Evolutionary conservation across 2,888 invertebrate genomes (phyloP).

Genomic region (Eupithecia subfuscata): DNA sequence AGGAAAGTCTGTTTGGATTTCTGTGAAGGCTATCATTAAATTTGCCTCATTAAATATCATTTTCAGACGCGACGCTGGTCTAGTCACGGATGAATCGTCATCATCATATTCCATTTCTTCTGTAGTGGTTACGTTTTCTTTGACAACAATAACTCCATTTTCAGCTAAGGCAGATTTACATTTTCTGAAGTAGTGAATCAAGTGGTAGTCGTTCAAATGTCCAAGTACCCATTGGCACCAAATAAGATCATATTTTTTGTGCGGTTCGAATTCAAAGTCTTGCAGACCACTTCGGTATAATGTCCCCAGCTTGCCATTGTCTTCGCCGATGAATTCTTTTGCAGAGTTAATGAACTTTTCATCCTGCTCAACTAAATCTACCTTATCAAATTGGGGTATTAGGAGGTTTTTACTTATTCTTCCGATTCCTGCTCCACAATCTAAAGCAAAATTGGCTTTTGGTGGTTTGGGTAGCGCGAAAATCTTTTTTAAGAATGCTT

Average conservation of each 20-base stretch:
- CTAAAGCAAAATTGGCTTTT: constrained; percentile 88
- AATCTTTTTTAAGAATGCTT: constrained; percentile 86
- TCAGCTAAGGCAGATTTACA: constrained; percentile 78
- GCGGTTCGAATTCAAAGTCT: constrained; percentile 92
- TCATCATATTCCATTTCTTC: constrained; percentile 88
- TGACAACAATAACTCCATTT: constrained; percentile 67
- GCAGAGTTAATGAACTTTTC: constrained; percentile 91
- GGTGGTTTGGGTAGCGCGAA: constrained; percentile 77
- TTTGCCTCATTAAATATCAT: constrained; percentile 88
- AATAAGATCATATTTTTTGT: constrained; percentile 93
- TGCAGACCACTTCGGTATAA: constrained; percentile 91
- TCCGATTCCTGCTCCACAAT: constrained; percentile 99
- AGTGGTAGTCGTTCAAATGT: constrained; percentile 93
- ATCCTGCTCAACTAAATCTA: constrained; percentile 97
- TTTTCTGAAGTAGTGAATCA: constrained; percentile 88
- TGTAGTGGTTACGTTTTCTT: constrained; percentile 90
- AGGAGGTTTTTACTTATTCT: constrained; percentile 94
- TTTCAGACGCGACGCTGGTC: constrained; percentile 87
- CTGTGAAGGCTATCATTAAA: constrained; percentile 86
- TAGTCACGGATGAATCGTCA: constrained; percentile 94
- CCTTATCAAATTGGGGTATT: constrained; percentile 89
- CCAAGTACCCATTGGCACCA: constrained; percentile 99
- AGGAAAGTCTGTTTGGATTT: constrained; percentile 93
- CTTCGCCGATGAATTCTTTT: constrained; percentile 71
- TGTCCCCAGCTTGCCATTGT: constrained; percentile 85